Evolutionary conservation across 2,888 invertebrate genomes (phyloP).

Genomic region (Mythimna impura): DNA sequence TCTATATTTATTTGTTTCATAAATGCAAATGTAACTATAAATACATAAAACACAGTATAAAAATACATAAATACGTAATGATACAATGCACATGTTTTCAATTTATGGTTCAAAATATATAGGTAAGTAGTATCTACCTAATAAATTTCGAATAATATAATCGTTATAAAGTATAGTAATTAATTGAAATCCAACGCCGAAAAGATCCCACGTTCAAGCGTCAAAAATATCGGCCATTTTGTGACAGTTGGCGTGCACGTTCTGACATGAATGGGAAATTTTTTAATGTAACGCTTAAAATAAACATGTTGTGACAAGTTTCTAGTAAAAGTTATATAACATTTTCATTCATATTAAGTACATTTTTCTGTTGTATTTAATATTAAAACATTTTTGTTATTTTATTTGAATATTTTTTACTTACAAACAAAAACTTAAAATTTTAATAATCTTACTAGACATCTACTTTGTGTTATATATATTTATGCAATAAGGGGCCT

Average conservation of each 20-base stretch:
- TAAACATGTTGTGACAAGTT: constrained; percentile 27
- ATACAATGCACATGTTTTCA: too few relatives aligned
- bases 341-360: constrained; percentile 14
- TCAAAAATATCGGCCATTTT: constrained; percentile 17
- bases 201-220: constrained; percentile 15
- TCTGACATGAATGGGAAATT: constrained; percentile 18
- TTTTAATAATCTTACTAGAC: constrained; percentile 23
- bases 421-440: too few relatives aligned
- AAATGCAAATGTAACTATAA: too few relatives aligned
- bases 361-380: constrained; percentile 23
- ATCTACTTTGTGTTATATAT: constrained; percentile 25
- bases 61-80: too few relatives aligned
- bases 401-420: constrained; percentile 21
- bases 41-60: too few relatives aligned
- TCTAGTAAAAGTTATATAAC: constrained; percentile 18
- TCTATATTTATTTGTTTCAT: too few relatives aligned
- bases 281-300: constrained; percentile 22
- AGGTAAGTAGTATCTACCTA: constrained; percentile 16
- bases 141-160: constrained; percentile 25
- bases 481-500: constrained; percentile 18
- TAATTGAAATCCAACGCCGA: constrained; percentile 15
- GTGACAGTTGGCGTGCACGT: constrained; percentile 23
- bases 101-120: too few relatives aligned
- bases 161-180: constrained; percentile 26
- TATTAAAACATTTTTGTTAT: constrained; percentile 18